Evolutionary conservation across 2,888 invertebrate species (phyloP).

Genomic region (Mactromeris polynyma): DNA sequence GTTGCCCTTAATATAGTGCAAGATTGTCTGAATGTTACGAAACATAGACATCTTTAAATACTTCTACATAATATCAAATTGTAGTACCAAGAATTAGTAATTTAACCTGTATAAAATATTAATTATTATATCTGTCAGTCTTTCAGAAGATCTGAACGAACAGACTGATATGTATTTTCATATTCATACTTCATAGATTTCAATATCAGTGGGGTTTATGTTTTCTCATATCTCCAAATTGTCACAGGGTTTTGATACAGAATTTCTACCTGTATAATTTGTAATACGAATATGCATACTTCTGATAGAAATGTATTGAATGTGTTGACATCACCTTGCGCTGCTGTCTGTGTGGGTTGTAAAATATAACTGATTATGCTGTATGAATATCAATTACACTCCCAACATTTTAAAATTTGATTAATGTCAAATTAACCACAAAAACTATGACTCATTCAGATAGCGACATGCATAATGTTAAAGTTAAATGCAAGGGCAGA

Average conservation of each 20-base stretch:
- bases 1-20: too few species aligned
- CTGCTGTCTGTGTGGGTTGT: too few species aligned
- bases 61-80: too few species aligned
- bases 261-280: neutral
- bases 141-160: too few species aligned
- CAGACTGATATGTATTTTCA: neutral
- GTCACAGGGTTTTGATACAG: neutral
- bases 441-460: neutral
- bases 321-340: neutral
- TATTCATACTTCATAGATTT: neutral
- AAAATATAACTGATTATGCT: too few species aligned
- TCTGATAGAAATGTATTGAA: neutral
- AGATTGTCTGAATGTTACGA: too few species aligned
- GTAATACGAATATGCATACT: neutral
- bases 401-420: neutral
- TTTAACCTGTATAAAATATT: too few species aligned
- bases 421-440: constrained; percentile 15
- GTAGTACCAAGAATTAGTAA: too few species aligned
- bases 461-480: neutral
- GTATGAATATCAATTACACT: neutral
- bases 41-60: too few species aligned
- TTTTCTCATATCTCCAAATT: neutral
- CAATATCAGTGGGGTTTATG: neutral
- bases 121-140: too few species aligned
- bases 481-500: neutral